Evolutionary conservation across 2,888 invertebrate species (phyloP).

Genomic region (Hirudinaria manillensis): DNA sequence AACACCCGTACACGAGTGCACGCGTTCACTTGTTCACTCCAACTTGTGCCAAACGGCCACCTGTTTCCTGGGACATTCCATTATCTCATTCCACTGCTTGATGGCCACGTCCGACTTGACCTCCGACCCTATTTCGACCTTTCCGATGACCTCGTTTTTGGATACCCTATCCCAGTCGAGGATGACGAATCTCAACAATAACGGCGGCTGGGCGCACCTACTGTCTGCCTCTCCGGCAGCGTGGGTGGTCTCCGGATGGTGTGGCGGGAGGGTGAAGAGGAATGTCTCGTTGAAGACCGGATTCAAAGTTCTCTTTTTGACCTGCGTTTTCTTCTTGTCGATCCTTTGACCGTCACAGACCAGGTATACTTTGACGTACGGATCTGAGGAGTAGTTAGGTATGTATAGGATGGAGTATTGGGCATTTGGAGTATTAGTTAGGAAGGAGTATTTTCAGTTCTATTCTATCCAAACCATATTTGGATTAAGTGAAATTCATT

Average conservation of each 20-base stretch:
- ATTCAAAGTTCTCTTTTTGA: constrained; percentile 91
- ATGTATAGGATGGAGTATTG: background rate
- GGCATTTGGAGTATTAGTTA: too few species aligned
- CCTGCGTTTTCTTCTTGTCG: constrained; percentile 97
- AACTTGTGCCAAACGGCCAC: constrained; percentile 99
- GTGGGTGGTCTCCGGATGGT: constrained; percentile 60
- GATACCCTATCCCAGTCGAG: constrained; percentile 97
- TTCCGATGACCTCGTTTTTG: constrained; percentile 94
- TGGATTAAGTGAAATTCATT: too few species aligned
- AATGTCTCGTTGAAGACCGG: constrained; percentile 99
- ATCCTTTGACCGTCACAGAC: constrained; percentile 94
- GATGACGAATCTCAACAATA: constrained; percentile 71
- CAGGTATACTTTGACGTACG: constrained; percentile 93
- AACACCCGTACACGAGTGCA: background rate
- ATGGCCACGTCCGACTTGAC: constrained; percentile 18
- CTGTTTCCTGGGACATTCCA: constrained; percentile 91
- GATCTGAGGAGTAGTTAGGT: constrained; percentile 61
- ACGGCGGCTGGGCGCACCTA: background rate
- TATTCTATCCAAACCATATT: too few species aligned
- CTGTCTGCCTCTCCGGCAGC: background rate
- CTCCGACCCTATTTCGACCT: constrained; percentile 26
- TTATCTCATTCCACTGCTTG: constrained; percentile 89
- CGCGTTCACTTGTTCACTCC: constrained; percentile 47
- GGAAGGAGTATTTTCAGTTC: too few species aligned
- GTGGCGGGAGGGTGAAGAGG: constrained; percentile 86